Conservation (phyloP, 2,888 invertebrate genomes). For the Eristalis arbustorum region DNA sequence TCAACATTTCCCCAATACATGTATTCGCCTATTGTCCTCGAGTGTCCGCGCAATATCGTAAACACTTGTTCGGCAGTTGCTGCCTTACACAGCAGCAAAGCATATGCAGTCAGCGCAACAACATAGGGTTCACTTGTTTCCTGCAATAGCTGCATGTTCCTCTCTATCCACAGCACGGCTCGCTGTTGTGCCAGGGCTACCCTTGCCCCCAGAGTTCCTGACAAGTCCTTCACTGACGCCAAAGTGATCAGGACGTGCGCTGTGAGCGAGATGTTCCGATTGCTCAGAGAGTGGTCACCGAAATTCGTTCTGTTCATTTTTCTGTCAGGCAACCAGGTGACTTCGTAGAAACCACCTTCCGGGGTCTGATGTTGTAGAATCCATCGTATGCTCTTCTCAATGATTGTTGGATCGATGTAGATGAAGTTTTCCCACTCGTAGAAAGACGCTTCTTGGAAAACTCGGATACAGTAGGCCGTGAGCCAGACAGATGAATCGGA, state of each 20-base stretch:
- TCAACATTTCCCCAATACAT: conserved; percentile 92
- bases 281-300: conserved; percentile 81
- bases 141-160: conserved; percentile 88
- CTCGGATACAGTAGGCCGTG: conserved; percentile 93
- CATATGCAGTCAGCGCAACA: conserved; percentile 93
- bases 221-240: conserved; percentile 90
- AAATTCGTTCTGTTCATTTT: conserved; percentile 88
- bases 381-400: conserved; percentile 92
- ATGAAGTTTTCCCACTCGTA: conserved; percentile 98
- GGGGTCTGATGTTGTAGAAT: conserved; percentile 90
- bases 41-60: conserved; percentile 85
- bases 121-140: conserved; percentile 89
- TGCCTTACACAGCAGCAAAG: conserved; percentile 91
- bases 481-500: conserved; percentile 94
- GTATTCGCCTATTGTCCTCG: conserved; percentile 88
- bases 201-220: conserved; percentile 87
- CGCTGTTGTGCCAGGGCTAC: conserved; percentile 88
- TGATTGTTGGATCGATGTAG: conserved; percentile 93
- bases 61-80: conserved; percentile 92
- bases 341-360: conserved; percentile 94
- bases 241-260: conserved; percentile 95
- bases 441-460: conserved; percentile 95
- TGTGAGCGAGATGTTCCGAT: conserved; percentile 93
- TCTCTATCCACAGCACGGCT: conserved; percentile 90
- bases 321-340: conserved; percentile 92